phyloP scores from a whole-genome alignment of 2,797 vertebrate species.

The Tapirus indicus region DNA sequence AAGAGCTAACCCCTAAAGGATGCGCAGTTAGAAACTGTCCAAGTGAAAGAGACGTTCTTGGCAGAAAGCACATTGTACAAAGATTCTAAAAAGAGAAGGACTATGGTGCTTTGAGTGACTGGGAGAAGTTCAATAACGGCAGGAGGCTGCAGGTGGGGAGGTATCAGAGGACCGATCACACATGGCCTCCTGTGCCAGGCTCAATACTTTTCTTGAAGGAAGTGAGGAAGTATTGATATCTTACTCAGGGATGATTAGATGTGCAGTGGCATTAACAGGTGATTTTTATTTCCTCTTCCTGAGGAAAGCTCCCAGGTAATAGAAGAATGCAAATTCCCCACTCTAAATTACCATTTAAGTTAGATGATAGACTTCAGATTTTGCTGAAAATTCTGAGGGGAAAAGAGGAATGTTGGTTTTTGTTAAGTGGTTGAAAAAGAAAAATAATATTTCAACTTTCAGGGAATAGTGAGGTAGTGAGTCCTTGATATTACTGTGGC shows the following conservation, averaged over 20 bases:
- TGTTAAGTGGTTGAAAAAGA: neutral
- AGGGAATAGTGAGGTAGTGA: neutral
- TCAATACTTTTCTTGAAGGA: neutral
- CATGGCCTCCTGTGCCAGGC: neutral
- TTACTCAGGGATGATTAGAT: neutral
- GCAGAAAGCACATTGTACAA: neutral
- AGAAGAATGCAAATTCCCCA: neutral
- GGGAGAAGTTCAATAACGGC: neutral
- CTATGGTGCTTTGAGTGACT: neutral
- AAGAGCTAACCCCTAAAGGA: neutral
- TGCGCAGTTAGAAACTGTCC: neutral
- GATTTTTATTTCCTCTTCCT: conserved; percentile 36
- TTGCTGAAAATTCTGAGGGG: neutral
- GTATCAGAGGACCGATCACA: neutral
- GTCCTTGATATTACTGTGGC: neutral
- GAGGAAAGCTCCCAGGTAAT: neutral
- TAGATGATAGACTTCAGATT: neutral
- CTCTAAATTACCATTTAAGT: neutral
- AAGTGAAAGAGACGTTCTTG: neutral
- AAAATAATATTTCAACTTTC: neutral
- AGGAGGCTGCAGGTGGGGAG: neutral
- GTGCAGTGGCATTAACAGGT: neutral
- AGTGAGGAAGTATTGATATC: neutral
- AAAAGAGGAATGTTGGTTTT: conserved; percentile 41
- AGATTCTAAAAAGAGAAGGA: neutral